Evolutionary conservation across 2,888 invertebrate genomes (phyloP), one percentile per base, ranked within the genome.

Genomic region (Chrysina gloriosa): DNA sequence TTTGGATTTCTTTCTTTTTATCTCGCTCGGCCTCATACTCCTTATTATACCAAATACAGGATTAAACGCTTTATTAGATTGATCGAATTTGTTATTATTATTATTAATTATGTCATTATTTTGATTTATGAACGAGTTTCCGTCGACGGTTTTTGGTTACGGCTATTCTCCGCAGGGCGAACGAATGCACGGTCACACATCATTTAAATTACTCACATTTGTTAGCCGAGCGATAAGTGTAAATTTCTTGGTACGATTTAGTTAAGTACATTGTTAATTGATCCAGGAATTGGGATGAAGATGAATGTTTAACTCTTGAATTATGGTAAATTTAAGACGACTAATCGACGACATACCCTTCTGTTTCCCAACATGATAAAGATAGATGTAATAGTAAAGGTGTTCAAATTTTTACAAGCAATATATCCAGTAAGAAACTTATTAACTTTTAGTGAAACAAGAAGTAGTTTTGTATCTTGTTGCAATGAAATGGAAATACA

Each of bases 61-160:
- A 61, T 67, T 58, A 67, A 67, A 34, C 31, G 45, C 48, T 47
- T 65, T 66, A 58, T 58, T 56, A 58, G 56, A 54, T 67, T 67
- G 48, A 34, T 34, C 48, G 58, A 61, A 67, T 61, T 67, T 29
- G 50, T 56, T 54, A 50, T 52, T 50, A 42, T 61, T 67, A 67
- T 50, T 67, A 67, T 67, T 67, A 67, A 67, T 67, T 67, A 63
- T 63, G 39, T 67, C 67, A 63, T 67, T 67, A 67, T 31, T 54
- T 67, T 67, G 63, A 67, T 67, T 63, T 52, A 67, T 63, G 48
- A 29, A 29, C 36, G 36, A 31, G 67, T 61, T 67, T 67, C 67
- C 67, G 45, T 31, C 25, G 67, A 61, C 61, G 45, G 31, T 61
- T 67, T 58, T 34, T 67, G 23, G 48, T 45, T 16, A 39, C 11